A percentile compares a stretch with the other conserved stretches of the same genome.
Conservation (phyloP, 2,113 vertebrate species). For the Lophotis ruficrista region DNA sequence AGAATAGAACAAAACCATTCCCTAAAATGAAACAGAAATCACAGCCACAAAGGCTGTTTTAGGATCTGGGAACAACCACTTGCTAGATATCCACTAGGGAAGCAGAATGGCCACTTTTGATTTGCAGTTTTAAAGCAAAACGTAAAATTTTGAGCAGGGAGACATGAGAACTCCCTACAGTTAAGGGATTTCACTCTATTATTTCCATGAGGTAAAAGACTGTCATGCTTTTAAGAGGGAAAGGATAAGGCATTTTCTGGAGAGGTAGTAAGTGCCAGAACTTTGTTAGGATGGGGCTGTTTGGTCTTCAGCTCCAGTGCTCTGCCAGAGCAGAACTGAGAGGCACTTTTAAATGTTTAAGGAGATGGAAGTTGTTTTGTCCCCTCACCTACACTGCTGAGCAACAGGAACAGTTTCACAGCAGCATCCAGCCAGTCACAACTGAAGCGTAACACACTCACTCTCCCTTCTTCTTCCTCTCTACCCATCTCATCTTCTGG, state of each 20-base stretch:
- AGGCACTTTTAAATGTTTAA: neutral
- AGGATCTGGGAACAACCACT: neutral
- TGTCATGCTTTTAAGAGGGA: neutral
- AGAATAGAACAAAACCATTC: neutral
- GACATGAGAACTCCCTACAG: neutral
- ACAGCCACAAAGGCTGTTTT: neutral
- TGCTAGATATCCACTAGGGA: neutral
- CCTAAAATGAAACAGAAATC: neutral
- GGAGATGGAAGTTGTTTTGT: neutral
- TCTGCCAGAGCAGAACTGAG: neutral
- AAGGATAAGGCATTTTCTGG: neutral
- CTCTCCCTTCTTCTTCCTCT: neutral
- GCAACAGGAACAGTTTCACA: neutral
- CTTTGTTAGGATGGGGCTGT: neutral
- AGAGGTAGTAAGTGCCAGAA: neutral
- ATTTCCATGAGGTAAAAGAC: neutral
- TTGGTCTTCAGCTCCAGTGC: neutral
- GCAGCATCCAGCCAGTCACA: neutral
- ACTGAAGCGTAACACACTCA: neutral
- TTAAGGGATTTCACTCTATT: neutral
- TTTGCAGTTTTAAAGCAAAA: neutral
- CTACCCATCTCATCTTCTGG: neutral
- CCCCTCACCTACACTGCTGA: neutral
- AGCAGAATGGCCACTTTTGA: neutral
- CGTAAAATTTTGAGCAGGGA: neutral